Conservation (phyloP, 1,140 invertebrate genomes). For the Brachionus koreanus region DNA sequence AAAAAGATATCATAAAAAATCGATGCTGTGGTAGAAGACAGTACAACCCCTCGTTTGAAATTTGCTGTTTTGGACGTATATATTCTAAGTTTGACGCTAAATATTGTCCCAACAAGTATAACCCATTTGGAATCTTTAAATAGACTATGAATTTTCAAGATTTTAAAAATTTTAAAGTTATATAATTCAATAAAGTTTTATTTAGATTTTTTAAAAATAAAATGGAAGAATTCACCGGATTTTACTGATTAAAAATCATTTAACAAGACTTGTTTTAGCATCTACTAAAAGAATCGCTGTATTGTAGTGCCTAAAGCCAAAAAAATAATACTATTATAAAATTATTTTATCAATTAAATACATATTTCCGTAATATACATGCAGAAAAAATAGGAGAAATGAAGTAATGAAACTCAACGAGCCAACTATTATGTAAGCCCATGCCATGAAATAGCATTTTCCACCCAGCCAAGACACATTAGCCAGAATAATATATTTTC, state of each 20-base stretch:
- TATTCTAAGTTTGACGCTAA: background rate
- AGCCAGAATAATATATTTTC: constrained; percentile 86
- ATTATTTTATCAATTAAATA: background rate
- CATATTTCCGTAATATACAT: constrained; percentile 54
- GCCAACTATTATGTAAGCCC: constrained; percentile 96
- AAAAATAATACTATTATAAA: background rate
- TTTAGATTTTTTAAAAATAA: background rate
- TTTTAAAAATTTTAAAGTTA: background rate
- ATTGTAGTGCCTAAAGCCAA: constrained; percentile 2
- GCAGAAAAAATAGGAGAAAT: constrained; percentile 85
- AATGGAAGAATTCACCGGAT: background rate
- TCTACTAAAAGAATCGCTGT: constrained; percentile 28
- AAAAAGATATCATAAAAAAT: background rate
- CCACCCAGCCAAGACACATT: constrained; percentile 92
- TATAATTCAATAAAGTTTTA: background rate
- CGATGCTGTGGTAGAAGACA: background rate
- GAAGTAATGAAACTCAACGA: constrained; percentile 84
- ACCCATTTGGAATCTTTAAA: too few species aligned
- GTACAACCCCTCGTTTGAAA: background rate
- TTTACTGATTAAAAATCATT: background rate
- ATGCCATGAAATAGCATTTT: constrained; percentile 95
- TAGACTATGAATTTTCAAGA: background rate
- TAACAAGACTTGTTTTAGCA: background rate
- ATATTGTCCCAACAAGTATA: background rate
- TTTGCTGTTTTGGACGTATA: background rate